Evolutionary conservation across 2,888 invertebrate genomes (phyloP), one percentile per base, ranked within the genome.

Genomic region (Chalcosyrphus nemorum): DNA sequence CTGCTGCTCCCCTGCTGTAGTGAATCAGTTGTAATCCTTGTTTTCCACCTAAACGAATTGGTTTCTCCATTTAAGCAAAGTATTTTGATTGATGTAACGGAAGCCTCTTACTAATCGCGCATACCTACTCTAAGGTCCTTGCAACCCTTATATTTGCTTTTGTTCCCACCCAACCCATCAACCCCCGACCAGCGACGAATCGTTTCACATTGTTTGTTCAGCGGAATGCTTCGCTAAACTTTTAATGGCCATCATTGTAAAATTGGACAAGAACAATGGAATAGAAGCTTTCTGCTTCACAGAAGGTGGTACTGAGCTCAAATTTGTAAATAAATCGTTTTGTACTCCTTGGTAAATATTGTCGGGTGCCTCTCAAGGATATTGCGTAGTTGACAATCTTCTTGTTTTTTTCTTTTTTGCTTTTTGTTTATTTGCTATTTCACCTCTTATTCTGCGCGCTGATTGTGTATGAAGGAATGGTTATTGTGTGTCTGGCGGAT

Each of bases 221-320:
- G 41, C 29, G 4, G 21, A 47, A 47, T 57, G 70, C 57, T 47
- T 57, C 57, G 24, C 70, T 50, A 59, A 71, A 71, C 70, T 47
- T 57, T 59, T 57, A 71, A 24, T 32, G 70, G 57, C 70, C 70
- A 47, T 71, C 47, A 47, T 59, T 71, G 17, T 45, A 38, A 57
- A 70, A 71, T 57, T 71, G 70, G 35, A 57, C 70, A 71, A 35
- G 57, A 71, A 57, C 70, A 57, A 57, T 45, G 68, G 13, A n/a
- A n/a, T 29, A 24, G 21, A 27, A 29, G 7, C n/a, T 4, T 32
- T 4, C 19, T 15, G 65, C 9, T 35, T n/a, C n/a, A 4, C 9
- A n/a, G 13, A 21, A 29, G 52, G 41, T 65, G 21, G 21, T 35
- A 29, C 19, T 63, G 32, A n/a, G 15, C 41, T 38, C 11, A 29